Conservation (phyloP, 2,113 vertebrate genomes). For the Nothoprocta perdicaria region DNA sequence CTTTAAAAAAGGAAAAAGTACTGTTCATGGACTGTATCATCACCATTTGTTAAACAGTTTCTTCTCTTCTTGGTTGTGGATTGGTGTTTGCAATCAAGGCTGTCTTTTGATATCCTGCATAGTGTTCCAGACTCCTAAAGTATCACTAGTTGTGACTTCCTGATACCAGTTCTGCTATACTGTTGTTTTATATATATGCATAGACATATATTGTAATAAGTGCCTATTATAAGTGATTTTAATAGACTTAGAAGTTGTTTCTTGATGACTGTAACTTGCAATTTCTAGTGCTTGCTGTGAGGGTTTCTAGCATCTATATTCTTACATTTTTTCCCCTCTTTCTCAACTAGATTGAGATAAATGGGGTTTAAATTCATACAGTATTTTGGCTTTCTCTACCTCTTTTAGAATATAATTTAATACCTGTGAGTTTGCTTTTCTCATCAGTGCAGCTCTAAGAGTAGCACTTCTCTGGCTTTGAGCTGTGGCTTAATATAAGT, state of each 20-base stretch:
- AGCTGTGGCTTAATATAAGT: too few species aligned
- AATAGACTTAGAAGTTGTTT: not conserved
- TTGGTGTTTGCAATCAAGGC: not conserved
- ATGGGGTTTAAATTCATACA: not conserved
- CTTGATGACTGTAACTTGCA: not conserved
- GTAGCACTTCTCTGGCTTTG: not conserved
- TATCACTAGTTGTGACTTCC: not conserved
- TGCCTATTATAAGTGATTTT: not conserved
- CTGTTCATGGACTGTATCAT: fast-evolving
- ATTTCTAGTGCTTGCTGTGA: not conserved
- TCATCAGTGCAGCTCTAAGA: not conserved
- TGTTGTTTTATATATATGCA: not conserved
- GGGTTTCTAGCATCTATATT: not conserved
- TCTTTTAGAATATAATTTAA: not conserved
- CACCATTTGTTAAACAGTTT: not conserved
- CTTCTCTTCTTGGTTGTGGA: not conserved
- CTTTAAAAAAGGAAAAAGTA: not conserved
- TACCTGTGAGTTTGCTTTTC: not conserved
- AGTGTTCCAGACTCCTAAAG: not conserved
- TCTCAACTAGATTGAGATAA: not conserved
- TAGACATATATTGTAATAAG: too few species aligned
- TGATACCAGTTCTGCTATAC: not conserved
- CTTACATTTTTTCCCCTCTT: not conserved
- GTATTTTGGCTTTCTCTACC: not conserved
- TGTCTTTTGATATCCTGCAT: not conserved